Conservation (phyloP, 1,140 invertebrate species). For the Solenopsis fugax region DNA sequence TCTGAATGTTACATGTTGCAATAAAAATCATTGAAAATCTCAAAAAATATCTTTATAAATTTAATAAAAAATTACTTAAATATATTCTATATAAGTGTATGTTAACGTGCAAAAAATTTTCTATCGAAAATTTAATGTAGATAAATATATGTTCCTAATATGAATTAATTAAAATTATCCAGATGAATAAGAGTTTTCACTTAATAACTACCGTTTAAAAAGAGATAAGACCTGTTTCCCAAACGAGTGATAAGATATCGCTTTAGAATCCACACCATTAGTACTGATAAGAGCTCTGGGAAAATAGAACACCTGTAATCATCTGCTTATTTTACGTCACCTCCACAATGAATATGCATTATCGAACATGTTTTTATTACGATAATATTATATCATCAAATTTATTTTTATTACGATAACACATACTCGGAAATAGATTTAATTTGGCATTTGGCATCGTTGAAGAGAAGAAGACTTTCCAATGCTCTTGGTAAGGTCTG, state of each 20-base stretch:
- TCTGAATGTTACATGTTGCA: not conserved
- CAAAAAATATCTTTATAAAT: too few relatives aligned
- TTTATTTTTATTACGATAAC: not conserved
- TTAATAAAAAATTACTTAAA: too few relatives aligned
- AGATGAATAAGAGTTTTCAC: not conserved
- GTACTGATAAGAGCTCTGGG: not conserved
- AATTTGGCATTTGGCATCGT: not conserved
- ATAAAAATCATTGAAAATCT: too few relatives aligned
- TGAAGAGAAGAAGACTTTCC: not conserved
- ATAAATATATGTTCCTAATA: not conserved
- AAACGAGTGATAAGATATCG: not conserved
- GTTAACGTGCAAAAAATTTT: not conserved
- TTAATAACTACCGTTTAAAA: not conserved
- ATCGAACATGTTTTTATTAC: not conserved
- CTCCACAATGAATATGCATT: not conserved
- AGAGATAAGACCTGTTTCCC: not conserved
- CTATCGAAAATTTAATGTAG: not conserved
- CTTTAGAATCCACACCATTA: not conserved
- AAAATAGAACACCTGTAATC: conserved; percentile 4
- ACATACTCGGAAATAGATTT: not conserved
- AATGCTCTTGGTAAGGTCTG: not conserved
- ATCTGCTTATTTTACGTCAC: not conserved
- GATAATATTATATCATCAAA: not conserved
- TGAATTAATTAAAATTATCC: not conserved
- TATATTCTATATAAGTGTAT: not conserved